Evolutionary conservation across 2,113 vertebrate species (phyloP).

Genomic region (Protomyctophum bolini): DNA sequence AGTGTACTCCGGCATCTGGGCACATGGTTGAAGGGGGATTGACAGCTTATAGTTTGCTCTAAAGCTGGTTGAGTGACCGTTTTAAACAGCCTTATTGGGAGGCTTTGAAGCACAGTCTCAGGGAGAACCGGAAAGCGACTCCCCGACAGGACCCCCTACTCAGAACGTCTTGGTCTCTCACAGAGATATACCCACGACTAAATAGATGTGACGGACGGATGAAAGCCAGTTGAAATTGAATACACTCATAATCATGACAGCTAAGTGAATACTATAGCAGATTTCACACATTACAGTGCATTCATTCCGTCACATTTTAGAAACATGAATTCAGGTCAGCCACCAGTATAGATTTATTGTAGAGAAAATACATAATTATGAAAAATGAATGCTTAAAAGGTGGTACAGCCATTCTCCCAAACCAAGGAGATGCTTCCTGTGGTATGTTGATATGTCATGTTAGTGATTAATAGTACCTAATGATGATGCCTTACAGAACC

Average conservation of each 20-base stretch:
- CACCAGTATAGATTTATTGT: no score
- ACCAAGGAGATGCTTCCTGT: constrained; percentile 17
- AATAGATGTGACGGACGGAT: constrained; percentile 61
- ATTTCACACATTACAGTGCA: constrained; percentile 35
- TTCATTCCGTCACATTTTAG: constrained; percentile 1
- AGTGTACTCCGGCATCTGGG: constrained; percentile 39
- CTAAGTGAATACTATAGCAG: constrained; percentile 39
- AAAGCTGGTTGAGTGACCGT: constrained; percentile 53
- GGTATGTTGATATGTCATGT: constrained; percentile 22
- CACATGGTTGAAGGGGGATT: constrained; percentile 48
- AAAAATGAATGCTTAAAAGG: not conserved
- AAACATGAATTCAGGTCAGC: constrained; percentile 5
- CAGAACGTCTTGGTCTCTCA: not conserved
- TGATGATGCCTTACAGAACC: constrained; percentile 45
- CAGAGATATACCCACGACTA: constrained; percentile 25
- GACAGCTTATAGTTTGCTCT: constrained; percentile 60
- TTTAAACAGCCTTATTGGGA: constrained; percentile 63
- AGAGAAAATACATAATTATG: no score
- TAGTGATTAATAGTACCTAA: constrained; percentile 55
- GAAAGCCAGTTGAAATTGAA: constrained; percentile 57
- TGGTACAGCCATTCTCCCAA: not conserved
- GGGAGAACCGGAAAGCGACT: constrained; percentile 33
- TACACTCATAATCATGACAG: constrained; percentile 55
- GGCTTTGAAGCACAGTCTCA: constrained; percentile 59
- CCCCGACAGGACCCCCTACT: constrained; percentile 16